Evolutionary conservation across 1,140 invertebrate species (phyloP).

Genomic region (Megathymus violae): DNA sequence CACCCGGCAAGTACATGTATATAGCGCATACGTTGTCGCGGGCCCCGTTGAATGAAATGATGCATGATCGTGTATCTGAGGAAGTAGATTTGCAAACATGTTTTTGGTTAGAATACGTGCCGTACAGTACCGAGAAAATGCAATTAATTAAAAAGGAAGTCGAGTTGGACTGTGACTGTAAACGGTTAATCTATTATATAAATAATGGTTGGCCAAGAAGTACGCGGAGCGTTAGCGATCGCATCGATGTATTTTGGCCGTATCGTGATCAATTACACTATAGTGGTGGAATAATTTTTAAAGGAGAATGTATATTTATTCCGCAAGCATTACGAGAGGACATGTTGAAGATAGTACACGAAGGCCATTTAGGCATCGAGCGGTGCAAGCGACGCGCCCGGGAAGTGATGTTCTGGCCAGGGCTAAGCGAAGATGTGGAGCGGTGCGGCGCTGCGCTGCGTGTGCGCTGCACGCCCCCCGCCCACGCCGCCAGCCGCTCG

Average conservation of each 20-base stretch:
- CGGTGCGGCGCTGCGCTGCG: slow-evolving; percentile 3
- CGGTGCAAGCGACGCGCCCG: slow-evolving; percentile 27
- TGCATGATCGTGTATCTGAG: slow-evolving; percentile 13
- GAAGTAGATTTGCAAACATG: slow-evolving; percentile 13
- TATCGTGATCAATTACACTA: slow-evolving; percentile 26
- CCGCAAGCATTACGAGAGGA: slow-evolving; percentile 13
- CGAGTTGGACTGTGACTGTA: slow-evolving; percentile 6
- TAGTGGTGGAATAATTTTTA: slow-evolving; percentile 17
- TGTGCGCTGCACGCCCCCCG: slow-evolving; percentile 19
- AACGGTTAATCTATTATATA: slow-evolving; percentile 13
- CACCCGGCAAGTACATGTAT: slow-evolving; percentile 70
- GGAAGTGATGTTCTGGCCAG: slow-evolving; percentile 25
- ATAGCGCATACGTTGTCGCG: slow-evolving; percentile 74
- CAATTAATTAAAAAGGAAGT: slow-evolving; percentile 10
- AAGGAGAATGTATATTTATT: slow-evolving; percentile 19
- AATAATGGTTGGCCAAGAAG: slow-evolving; percentile 14
- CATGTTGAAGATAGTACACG: slow-evolving; percentile 24
- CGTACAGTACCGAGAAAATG: slow-evolving; percentile 5
- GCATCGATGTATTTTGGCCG: slow-evolving; percentile 17
- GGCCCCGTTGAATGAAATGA: slow-evolving; percentile 34
- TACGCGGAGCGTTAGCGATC: slow-evolving; percentile 1
- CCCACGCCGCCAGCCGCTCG: slow-evolving; percentile 33
- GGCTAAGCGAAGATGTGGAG: slow-evolving; percentile 7
- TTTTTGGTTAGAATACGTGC: slow-evolving; percentile 9
- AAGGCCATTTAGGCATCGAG: slow-evolving; percentile 31